A percentile compares a stretch with the other conserved stretches of the same genome.
These are phyloP conservation scores for Aleiodes alternator DNA, from an alignment of 2,888 invertebrate genomes.

Conservation along the genomic window DNA sequence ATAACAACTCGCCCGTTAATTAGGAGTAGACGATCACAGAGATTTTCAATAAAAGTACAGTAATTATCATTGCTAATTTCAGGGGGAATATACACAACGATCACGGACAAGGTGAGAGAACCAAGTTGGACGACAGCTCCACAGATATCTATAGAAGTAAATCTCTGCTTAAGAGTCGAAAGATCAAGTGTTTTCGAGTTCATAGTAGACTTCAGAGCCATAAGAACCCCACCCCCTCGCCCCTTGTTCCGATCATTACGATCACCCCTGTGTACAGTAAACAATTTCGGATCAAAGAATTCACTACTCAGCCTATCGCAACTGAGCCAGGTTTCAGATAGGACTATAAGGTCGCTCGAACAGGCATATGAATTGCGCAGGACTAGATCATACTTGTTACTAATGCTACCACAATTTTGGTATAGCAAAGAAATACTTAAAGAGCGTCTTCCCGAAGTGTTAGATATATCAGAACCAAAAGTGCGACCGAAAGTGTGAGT, in stretches of 20 bases:
- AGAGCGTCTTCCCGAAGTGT: too few relatives aligned
- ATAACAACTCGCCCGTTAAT: not conserved
- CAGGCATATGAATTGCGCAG: too few relatives aligned
- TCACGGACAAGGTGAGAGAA: not conserved
- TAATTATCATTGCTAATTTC: not conserved
- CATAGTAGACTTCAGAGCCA: not conserved
- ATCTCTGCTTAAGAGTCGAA: not conserved
- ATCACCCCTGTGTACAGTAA: not conserved
- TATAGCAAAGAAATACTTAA: too few relatives aligned
- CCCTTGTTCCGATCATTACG: not conserved
- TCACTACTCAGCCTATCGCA: not conserved
- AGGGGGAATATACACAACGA: not conserved
- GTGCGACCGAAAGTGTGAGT: too few relatives aligned
- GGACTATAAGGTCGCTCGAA: too few relatives aligned
- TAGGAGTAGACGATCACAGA: not conserved
- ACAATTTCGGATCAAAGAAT: not conserved
- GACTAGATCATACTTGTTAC: too few relatives aligned
- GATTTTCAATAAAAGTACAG: not conserved
- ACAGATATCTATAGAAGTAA: not conserved
- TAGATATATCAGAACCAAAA: too few relatives aligned
- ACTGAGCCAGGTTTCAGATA: not conserved
- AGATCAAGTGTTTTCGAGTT: not conserved
- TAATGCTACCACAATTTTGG: too few relatives aligned
- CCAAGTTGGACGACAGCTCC: conserved; percentile 18
- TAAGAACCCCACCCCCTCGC: not conserved